phyloP scores from a whole-genome alignment of 2,888 invertebrate species.

The Taenaris catops region DNA sequence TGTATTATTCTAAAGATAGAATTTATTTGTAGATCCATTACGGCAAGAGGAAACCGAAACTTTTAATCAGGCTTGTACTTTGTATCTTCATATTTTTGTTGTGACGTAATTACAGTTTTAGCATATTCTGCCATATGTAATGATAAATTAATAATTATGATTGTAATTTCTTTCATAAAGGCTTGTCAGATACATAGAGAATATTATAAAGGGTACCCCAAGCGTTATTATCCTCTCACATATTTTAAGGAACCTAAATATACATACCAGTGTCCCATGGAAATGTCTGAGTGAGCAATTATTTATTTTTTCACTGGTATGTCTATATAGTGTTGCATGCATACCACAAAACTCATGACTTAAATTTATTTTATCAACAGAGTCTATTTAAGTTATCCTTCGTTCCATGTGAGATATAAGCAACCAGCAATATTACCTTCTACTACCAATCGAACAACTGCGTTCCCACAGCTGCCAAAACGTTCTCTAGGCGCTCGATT shows the following conservation, averaged over 20 bases:
- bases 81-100: background rate
- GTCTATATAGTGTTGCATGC: too few relatives aligned
- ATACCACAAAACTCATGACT: background rate
- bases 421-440: slow-evolving; percentile 68
- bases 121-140: too few relatives aligned
- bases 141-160: too few relatives aligned
- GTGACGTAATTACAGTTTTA: too few relatives aligned
- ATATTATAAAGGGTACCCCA: slow-evolving; percentile 78
- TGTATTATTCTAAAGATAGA: too few relatives aligned
- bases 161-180: slow-evolving; percentile 42
- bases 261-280: slow-evolving; percentile 72
- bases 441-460: slow-evolving; percentile 49
- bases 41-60: slow-evolving; percentile 53
- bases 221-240: slow-evolving; percentile 71
- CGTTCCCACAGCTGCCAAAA: slow-evolving; percentile 65
- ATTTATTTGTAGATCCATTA: slow-evolving; percentile 46
- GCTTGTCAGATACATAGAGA: slow-evolving; percentile 78
- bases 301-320: too few relatives aligned
- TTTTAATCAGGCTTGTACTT: slow-evolving; percentile 43
- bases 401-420: slow-evolving; percentile 74
- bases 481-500: slow-evolving; percentile 72
- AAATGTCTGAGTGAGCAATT: slow-evolving; percentile 54
- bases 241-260: slow-evolving; percentile 70
- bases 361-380: slow-evolving; percentile 39
- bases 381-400: slow-evolving; percentile 70